These are phyloP conservation scores for Tenodera sinensis DNA, from an alignment of 2,888 invertebrate genomes.

Conservation along the genomic window DNA sequence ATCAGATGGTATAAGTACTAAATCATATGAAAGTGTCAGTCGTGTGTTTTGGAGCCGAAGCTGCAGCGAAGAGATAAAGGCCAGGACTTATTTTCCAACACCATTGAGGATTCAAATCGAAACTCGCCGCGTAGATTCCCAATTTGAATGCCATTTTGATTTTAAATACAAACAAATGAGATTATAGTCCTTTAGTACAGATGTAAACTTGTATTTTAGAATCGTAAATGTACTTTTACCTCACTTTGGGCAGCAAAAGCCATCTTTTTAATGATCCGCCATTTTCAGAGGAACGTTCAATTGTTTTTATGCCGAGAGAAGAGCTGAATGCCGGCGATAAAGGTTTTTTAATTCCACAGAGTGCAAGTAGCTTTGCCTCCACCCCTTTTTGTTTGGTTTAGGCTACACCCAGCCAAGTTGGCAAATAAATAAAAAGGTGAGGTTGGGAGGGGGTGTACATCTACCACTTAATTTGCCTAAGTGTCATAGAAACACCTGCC, in stretches of 20 bases:
- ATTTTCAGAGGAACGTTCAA: neutral
- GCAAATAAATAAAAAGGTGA: neutral
- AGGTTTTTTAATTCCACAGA: neutral
- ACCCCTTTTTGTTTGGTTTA: neutral
- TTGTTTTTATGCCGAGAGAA: neutral
- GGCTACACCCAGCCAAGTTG: neutral
- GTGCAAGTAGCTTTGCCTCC: neutral
- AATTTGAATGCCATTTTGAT: too few species aligned
- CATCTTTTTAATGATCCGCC: neutral
- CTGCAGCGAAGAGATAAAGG: too few species aligned
- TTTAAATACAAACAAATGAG: too few species aligned
- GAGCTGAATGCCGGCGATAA: neutral
- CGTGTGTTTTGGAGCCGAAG: too few species aligned
- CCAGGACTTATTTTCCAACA: too few species aligned
- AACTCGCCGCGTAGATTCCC: too few species aligned
- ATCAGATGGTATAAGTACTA: too few species aligned
- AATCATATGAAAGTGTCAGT: too few species aligned
- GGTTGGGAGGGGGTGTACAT: neutral
- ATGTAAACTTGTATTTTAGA: too few species aligned
- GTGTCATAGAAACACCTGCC: neutral
- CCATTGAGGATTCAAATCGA: too few species aligned
- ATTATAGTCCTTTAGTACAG: too few species aligned
- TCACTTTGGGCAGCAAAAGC: neutral
- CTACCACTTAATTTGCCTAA: neutral
- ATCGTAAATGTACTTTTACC: too few species aligned